These are phyloP conservation scores for Strix occidentalis DNA, from an alignment of 2,797 vertebrate genomes.

Conservation along the genomic window DNA sequence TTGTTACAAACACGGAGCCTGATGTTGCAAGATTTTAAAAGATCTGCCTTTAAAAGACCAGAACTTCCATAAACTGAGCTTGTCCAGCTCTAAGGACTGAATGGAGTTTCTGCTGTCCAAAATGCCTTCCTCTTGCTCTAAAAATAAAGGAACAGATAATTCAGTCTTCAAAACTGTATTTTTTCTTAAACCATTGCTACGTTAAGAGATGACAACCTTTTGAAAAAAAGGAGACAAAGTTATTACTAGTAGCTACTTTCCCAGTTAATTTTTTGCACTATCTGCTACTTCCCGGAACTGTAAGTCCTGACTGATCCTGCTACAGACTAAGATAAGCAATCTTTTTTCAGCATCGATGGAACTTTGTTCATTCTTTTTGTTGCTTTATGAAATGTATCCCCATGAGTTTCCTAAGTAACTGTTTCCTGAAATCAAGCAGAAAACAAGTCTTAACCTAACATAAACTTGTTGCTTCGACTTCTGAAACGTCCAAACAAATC, in stretches of 20 bases:
- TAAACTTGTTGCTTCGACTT: neutral
- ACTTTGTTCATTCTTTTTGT: neutral
- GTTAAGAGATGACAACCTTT: neutral
- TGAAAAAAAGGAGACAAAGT: neutral
- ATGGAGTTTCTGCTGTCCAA: neutral
- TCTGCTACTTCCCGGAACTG: neutral
- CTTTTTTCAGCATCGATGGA: neutral
- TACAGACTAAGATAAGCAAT: neutral
- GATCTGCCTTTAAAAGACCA: neutral
- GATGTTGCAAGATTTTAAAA: neutral
- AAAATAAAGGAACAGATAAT: neutral
- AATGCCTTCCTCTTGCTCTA: neutral
- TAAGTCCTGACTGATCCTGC: neutral
- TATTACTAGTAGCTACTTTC: neutral
- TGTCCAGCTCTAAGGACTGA: neutral
- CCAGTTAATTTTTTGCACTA: neutral
- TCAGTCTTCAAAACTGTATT: neutral
- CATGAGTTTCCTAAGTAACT: neutral
- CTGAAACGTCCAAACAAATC: neutral
- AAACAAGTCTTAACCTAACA: neutral
- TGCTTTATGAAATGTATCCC: neutral
- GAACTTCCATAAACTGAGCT: neutral
- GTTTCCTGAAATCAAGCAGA: neutral
- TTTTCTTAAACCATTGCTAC: neutral
- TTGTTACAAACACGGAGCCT: neutral